These are phyloP conservation scores for Lucinisca nassula DNA, from an alignment of 2,888 invertebrate genomes.

Conservation along the genomic window DNA sequence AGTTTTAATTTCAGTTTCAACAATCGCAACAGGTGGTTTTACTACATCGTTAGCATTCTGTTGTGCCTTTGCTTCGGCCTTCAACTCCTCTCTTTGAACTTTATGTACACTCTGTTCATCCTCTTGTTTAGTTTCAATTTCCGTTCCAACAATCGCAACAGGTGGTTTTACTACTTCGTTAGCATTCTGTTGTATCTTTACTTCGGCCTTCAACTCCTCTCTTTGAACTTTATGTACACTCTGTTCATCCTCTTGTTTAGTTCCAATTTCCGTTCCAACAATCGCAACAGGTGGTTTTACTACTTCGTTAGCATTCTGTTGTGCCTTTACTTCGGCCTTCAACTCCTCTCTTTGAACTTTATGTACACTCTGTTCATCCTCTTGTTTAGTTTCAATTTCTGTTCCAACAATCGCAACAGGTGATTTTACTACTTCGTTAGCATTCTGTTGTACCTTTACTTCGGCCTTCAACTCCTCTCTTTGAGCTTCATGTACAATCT, in stretches of 20 bases:
- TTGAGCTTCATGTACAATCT: too few species aligned
- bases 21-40: background rate
- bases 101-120: background rate
- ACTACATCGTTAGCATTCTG: background rate
- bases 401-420: background rate
- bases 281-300: too few species aligned
- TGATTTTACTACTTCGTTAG: background rate
- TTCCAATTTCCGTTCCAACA: background rate
- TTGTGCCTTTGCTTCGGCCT: background rate
- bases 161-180: background rate
- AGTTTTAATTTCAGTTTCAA: background rate
- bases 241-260: too few species aligned
- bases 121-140: background rate
- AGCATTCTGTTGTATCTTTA: background rate
- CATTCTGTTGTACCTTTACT: background rate
- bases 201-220: background rate
- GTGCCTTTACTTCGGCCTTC: too few species aligned
- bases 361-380: background rate
- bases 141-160: background rate
- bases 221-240: too few species aligned
- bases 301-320: background rate
- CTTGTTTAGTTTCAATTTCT: background rate
- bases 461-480: background rate
- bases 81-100: too few species aligned
- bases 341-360: too few species aligned